phyloP scores from a whole-genome alignment of 2,888 invertebrate genomes.

The Pimpla rufipes region DNA sequence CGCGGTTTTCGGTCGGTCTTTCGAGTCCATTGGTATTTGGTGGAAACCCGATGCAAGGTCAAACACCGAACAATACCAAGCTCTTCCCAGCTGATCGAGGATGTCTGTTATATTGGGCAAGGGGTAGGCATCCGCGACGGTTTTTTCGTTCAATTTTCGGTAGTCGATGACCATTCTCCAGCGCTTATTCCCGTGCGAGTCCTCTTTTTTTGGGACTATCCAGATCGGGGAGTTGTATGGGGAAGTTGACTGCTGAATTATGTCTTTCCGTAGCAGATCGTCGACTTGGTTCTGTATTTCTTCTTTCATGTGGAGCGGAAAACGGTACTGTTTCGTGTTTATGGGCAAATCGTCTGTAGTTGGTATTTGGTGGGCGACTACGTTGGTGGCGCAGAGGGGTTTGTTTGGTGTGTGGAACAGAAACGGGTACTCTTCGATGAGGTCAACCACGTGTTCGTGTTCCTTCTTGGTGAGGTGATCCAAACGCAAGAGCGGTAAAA shows the following conservation, averaged over 20 bases:
- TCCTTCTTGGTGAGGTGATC: neutral
- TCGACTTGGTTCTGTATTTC: neutral
- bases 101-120: too few relatives aligned
- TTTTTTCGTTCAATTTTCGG: too few relatives aligned
- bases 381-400: conserved; percentile 12
- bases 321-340: conserved; percentile 8
- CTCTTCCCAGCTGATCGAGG: conserved; percentile 23
- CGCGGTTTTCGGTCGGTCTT: conserved; percentile 27
- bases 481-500: neutral
- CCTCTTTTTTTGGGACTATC: conserved; percentile 4
- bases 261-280: neutral
- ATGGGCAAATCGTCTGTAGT: conserved; percentile 2
- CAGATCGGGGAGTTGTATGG: conserved; percentile 1
- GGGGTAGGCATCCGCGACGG: too few relatives aligned
- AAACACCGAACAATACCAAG: conserved; percentile 33
- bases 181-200: too few relatives aligned
- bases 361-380: neutral
- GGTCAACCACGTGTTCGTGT: neutral
- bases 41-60: conserved; percentile 47
- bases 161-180: too few relatives aligned
- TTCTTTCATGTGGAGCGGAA: neutral
- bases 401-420: neutral
- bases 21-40: conserved; percentile 37
- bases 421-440: neutral
- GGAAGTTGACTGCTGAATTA: neutral